Base-by-base conservation (phyloP, 2,888 invertebrate genomes). In the Melinaea menophilus region DNA sequence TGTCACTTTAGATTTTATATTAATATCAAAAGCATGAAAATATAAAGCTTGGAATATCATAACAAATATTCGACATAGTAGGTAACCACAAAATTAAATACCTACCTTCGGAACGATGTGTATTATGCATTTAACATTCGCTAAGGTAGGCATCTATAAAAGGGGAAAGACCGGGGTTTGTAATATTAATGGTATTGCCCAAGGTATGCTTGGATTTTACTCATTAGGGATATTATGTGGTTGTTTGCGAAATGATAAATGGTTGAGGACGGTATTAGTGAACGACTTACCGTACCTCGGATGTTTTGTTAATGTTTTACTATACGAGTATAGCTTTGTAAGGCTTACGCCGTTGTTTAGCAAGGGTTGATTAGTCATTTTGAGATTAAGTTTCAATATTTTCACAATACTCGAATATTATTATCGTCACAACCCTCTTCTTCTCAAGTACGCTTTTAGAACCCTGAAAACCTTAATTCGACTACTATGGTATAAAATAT, bases 151-250 rank as follows among this genome's bases (percentile, higher is more conserved):
- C 75, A 77, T 75, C 73, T 75, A 74, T 72, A 74, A 77, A 51
- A 79, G 78, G 79, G 81, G 80, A 76, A 75, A 73, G 75, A 73
- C 76, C 74, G 77, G 81, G 79, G 81, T 72, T 80, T 80, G 82
- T 81, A 82, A 85, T 87, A 88, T 88, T 88, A 87, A 89, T 87
- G 86, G 83, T 81, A 85, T 82, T 80, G 81, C 84, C 83, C 78
- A 84, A 88, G 85, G 87, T 87, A 88, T 86, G 88, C 85, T 80
- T 82, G 88, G 88, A 89, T 90, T 88, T 85, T 87, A 87, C 88
- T 88, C 88, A 90, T 90, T 90, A 88, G 83, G 83, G 87, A 84
- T 85, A 85, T 88, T 87, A 88, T 82, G 82, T 80, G 84, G 81
- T 82, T 83, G 83, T 85, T 87, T 82, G 79, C 77, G 73, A 88